Percentiles rank a stretch among this genome's conserved stretches.
These are phyloP conservation scores for Penaeus japonicus DNA, from an alignment of 1,140 invertebrate species.

Conservation along the genomic window DNA sequence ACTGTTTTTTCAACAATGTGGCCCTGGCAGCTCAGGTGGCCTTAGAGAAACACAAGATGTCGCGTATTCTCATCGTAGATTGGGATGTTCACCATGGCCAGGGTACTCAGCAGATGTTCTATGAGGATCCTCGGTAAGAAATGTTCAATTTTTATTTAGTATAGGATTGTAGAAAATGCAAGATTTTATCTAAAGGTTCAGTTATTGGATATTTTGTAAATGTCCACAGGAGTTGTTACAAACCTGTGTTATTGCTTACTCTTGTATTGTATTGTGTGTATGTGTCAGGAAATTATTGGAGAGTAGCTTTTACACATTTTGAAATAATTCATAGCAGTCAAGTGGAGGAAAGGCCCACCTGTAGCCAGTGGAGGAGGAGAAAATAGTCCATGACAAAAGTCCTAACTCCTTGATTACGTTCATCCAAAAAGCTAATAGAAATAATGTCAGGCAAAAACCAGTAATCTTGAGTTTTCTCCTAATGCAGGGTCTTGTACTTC, in stretches of 20 bases:
- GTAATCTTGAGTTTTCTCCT: not conserved
- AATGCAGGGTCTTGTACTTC: constrained; percentile 89
- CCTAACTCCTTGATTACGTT: no score
- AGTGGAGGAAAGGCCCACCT: no score
- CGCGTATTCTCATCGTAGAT: constrained; percentile 90
- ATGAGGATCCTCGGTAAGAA: constrained; percentile 83
- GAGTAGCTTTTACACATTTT: no score
- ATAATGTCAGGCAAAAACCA: not conserved
- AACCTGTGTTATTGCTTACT: no score
- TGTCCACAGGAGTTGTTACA: no score
- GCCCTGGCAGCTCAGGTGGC: constrained; percentile 87
- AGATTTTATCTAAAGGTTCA: not conserved
- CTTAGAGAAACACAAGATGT: constrained; percentile 69
- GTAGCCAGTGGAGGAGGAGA: no score
- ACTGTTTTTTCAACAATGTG: constrained; percentile 97
- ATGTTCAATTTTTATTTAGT: not conserved
- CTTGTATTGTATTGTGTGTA: no score
- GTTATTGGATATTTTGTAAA: no score
- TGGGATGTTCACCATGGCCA: constrained; percentile 98
- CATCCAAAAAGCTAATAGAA: not conserved
- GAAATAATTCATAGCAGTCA: no score
- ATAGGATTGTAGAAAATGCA: not conserved
- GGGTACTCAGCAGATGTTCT: constrained; percentile 94
- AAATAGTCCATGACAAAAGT: no score
- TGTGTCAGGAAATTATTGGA: no score